Conservation (phyloP, 2,888 invertebrate species). For the Cistogaster globosa region DNA sequence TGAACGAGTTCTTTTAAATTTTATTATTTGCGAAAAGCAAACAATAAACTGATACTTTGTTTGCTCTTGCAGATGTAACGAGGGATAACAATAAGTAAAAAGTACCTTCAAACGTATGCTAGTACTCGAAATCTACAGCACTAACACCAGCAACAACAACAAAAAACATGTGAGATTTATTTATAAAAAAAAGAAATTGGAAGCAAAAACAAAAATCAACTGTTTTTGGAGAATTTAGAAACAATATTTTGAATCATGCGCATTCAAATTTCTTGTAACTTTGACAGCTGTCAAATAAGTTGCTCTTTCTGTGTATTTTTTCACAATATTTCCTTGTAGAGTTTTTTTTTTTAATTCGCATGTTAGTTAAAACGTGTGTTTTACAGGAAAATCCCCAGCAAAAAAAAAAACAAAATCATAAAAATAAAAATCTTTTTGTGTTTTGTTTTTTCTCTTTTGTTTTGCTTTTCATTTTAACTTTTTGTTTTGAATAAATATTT, state of each 20-base stretch:
- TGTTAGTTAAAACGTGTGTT: not conserved
- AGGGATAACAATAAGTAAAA: not conserved
- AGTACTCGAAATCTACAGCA: not conserved
- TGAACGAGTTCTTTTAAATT: too few relatives aligned
- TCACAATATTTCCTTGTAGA: constrained; percentile 47
- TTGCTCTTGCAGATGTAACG: too few relatives aligned
- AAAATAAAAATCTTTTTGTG: constrained; percentile 18
- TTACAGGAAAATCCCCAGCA: constrained; percentile 14
- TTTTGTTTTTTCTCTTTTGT: not conserved
- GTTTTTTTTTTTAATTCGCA: constrained; percentile 16
- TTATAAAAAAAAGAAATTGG: not conserved
- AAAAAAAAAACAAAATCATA: not conserved
- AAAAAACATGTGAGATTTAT: constrained; percentile 44
- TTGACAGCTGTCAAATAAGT: constrained; percentile 68
- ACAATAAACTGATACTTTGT: too few relatives aligned
- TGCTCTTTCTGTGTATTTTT: constrained; percentile 10
- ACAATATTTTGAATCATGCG: constrained; percentile 46
- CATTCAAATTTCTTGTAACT: constrained; percentile 26
- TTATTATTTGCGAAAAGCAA: too few relatives aligned
- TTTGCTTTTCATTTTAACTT: not conserved
- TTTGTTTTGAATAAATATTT: constrained; percentile 29
- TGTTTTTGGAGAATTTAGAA: constrained; percentile 39
- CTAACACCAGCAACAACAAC: constrained; percentile 7
- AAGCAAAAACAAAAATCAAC: constrained; percentile 36
- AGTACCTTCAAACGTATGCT: constrained; percentile 8